phyloP scores from a whole-genome alignment of 2,113 vertebrate species.

The Mesocricetus auratus region DNA sequence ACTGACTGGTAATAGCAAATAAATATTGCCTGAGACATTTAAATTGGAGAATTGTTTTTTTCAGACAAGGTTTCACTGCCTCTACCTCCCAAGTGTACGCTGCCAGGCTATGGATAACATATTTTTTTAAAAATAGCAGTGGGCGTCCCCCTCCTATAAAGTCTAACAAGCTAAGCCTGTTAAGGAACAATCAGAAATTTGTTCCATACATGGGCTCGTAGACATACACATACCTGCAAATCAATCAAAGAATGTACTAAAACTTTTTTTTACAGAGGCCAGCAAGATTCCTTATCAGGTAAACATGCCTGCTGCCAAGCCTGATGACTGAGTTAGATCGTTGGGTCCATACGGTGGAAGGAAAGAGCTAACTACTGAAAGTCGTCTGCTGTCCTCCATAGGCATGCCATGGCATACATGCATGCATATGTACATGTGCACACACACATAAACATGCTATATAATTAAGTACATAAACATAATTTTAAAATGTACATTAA shows the following conservation, averaged over 20 bases:
- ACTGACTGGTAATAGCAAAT: neutral
- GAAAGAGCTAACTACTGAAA: neutral
- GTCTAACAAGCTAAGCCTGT: neutral
- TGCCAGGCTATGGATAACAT: too few relatives aligned
- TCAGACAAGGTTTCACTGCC: neutral
- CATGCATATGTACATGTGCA: neutral
- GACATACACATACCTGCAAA: neutral
- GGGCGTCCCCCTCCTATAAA: neutral
- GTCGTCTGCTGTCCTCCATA: neutral
- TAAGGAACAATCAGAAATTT: neutral
- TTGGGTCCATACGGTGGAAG: neutral
- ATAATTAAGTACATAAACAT: neutral
- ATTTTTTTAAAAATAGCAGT: neutral
- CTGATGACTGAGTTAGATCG: neutral
- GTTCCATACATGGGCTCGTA: neutral
- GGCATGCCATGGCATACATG: neutral
- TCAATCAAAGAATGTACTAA: neutral
- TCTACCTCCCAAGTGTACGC: neutral
- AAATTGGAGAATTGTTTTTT: neutral
- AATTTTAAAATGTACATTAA: neutral
- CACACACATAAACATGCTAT: neutral
- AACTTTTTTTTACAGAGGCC: neutral
- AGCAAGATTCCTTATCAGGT: neutral
- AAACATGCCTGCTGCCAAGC: neutral
- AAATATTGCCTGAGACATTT: neutral